Evolutionary conservation across 2,888 invertebrate species (phyloP).

Genomic region (Arctia plantaginis): DNA sequence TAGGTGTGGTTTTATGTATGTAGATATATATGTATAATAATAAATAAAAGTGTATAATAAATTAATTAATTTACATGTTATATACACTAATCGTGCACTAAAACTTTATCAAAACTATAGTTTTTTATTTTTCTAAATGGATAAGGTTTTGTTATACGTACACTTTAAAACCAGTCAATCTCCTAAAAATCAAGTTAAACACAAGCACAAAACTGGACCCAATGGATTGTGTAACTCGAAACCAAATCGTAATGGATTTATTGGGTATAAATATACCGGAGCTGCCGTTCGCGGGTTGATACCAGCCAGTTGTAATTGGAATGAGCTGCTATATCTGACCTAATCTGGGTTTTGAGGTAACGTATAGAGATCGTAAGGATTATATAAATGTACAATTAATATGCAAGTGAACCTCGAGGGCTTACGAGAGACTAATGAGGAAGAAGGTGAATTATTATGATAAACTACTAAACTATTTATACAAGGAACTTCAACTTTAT

Average conservation of each 20-base stretch:
- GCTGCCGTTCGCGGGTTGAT: slow-evolving; percentile 23
- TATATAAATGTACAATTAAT: slow-evolving; percentile 9
- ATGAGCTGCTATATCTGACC: slow-evolving; percentile 26
- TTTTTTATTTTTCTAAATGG: too few relatives aligned
- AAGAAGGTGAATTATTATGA: not conserved
- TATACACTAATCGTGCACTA: too few relatives aligned
- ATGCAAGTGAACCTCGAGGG: slow-evolving; percentile 7
- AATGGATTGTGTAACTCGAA: slow-evolving; percentile 33
- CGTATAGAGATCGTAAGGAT: slow-evolving; percentile 30
- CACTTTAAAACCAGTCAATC: not conserved
- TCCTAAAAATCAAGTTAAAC: not conserved
- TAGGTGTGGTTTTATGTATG: too few relatives aligned
- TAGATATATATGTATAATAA: too few relatives aligned
- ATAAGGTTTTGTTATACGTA: too few relatives aligned
- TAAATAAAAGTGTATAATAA: too few relatives aligned
- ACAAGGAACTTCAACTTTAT: not conserved
- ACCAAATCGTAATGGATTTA: slow-evolving; percentile 42
- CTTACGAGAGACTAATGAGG: not conserved
- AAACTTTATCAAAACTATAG: too few relatives aligned
- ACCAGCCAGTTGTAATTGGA: slow-evolving; percentile 42
- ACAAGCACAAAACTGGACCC: slow-evolving; percentile 20
- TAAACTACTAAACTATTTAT: not conserved
- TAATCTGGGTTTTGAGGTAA: slow-evolving; percentile 35
- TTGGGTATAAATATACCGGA: slow-evolving; percentile 44
- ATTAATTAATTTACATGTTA: too few relatives aligned